A percentile compares a stretch with the other conserved stretches of the same genome.
Evolutionary conservation across 1,140 invertebrate species (phyloP).

Genomic region (Pseudomyrmex gracilis): DNA sequence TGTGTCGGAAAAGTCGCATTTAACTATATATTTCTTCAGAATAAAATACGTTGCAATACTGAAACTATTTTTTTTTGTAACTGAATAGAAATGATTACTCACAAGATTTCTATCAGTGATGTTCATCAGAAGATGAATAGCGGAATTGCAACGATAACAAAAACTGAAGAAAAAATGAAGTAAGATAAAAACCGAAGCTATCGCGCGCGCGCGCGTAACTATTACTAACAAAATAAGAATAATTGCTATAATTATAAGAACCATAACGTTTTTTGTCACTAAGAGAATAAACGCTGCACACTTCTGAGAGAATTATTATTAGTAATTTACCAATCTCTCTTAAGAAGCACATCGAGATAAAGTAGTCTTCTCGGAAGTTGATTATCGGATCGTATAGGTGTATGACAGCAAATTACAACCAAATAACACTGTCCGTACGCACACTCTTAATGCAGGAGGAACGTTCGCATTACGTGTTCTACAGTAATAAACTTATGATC

Average conservation of each 20-base stretch:
- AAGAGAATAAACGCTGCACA: neutral
- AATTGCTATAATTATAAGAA: neutral
- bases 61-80: neutral
- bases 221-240: too few relatives aligned
- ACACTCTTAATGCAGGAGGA: neutral
- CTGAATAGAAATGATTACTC: neutral
- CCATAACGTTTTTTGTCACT: neutral
- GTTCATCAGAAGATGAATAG: neutral
- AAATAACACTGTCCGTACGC: conserved; percentile 8
- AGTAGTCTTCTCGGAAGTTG: conserved; percentile 17
- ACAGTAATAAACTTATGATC: conserved; percentile 50
- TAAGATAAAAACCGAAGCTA: neutral
- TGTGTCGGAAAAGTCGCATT: neutral
- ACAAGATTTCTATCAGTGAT: neutral
- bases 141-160: neutral
- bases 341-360: conserved; percentile 4
- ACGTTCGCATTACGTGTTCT: conserved; percentile 39
- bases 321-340: conserved; percentile 29
- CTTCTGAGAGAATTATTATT: conserved; percentile 3
- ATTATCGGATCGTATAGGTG: conserved; percentile 13
- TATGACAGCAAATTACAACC: conserved; percentile 32
- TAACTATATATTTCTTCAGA: neutral
- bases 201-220: too few relatives aligned
- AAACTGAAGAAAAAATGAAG: neutral
- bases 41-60: neutral